Evolutionary conservation across 2,113 vertebrate genomes (phyloP).

Genomic region (Platichthys flesus): DNA sequence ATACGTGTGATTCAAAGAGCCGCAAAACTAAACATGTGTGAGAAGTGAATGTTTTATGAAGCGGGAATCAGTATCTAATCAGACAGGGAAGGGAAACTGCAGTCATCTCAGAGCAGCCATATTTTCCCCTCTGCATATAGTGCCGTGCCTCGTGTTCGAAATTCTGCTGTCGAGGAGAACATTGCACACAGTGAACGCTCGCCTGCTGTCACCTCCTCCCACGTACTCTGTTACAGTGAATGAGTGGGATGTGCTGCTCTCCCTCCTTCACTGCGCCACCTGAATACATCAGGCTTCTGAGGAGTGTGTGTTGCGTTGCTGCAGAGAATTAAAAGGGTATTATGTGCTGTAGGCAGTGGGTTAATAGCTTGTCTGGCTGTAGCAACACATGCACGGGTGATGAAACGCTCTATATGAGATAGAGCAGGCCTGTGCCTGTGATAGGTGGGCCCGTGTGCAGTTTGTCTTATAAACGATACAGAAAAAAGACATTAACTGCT

Average conservation of each 20-base stretch:
- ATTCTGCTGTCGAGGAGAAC: slow-evolving; percentile 66
- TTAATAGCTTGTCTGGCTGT: not conserved
- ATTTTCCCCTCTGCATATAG: slow-evolving; percentile 63
- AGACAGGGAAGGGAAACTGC: slow-evolving; percentile 40
- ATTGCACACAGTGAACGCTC: slow-evolving; percentile 65
- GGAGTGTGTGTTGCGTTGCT: slow-evolving; percentile 10
- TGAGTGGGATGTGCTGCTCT: slow-evolving; percentile 73
- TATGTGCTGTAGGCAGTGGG: not conserved
- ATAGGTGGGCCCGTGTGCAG: slow-evolving; percentile 7
- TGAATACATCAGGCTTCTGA: slow-evolving; percentile 55
- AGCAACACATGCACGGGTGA: slow-evolving; percentile 20
- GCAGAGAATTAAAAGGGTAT: slow-evolving; percentile 34
- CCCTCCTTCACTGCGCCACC: slow-evolving; percentile 49
- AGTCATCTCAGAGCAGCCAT: slow-evolving; percentile 41
- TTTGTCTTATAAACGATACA: slow-evolving; percentile 14
- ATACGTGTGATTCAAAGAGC: slow-evolving; percentile 10
- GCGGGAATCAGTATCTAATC: slow-evolving; percentile 14
- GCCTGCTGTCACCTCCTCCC: slow-evolving; percentile 78
- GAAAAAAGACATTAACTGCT: slow-evolving; percentile 8
- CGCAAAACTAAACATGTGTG: not conserved
- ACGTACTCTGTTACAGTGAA: slow-evolving; percentile 67
- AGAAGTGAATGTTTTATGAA: not conserved
- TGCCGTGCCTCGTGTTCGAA: slow-evolving; percentile 56
- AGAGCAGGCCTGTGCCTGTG: not conserved
- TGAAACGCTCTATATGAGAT: slow-evolving; percentile 6